phyloP scores from a whole-genome alignment of 1,140 invertebrate genomes.

The Melipona quadrifasciata region DNA sequence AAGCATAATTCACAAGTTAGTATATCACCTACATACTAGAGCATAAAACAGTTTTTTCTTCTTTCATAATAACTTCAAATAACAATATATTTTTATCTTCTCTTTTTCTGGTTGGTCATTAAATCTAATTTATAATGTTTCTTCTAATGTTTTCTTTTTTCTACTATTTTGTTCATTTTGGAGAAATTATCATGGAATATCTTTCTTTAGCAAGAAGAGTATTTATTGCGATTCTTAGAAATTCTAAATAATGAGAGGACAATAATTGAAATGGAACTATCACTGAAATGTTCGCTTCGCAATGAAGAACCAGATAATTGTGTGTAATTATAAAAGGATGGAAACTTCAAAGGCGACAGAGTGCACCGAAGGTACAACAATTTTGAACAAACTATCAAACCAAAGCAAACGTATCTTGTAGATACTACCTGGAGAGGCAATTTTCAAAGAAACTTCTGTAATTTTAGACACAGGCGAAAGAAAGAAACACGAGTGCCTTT shows the following conservation, averaged over 20 bases:
- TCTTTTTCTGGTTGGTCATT: not conserved
- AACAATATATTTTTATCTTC: not conserved
- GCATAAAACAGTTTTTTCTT: too few species aligned
- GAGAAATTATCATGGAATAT: not conserved
- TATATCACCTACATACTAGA: not conserved
- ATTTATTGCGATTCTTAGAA: not conserved
- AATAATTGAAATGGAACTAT: not conserved
- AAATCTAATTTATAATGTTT: too few species aligned
- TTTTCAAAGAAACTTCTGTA: not conserved
- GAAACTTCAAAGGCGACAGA: not conserved
- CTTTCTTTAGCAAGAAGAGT: not conserved
- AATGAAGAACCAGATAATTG: not conserved
- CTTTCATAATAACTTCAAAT: not conserved
- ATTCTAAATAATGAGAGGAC: not conserved
- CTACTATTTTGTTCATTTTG: too few species aligned
- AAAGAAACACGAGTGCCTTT: not conserved
- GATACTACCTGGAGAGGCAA: not conserved
- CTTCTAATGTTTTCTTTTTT: not conserved
- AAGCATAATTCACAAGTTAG: not conserved
- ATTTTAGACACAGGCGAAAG: too few species aligned
- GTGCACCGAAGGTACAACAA: not conserved
- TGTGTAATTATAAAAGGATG: not conserved
- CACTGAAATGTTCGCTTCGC: too few species aligned
- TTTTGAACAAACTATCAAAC: not conserved
- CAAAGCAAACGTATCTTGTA: too few species aligned